Conservation (phyloP, 1,140 invertebrate genomes). For the Panonychus citri region DNA sequence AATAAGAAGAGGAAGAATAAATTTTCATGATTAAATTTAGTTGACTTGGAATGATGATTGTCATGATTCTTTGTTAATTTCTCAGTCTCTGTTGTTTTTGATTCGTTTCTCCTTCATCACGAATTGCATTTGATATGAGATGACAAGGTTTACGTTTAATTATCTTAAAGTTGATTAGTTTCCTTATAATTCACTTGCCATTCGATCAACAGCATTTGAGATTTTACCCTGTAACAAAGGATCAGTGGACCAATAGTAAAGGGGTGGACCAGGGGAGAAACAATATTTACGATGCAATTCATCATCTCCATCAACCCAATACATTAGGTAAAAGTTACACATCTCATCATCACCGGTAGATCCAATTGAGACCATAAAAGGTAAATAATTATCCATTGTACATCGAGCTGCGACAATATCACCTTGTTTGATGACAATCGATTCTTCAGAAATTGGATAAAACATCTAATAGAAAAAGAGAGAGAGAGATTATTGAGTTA, state of each 20-base stretch:
- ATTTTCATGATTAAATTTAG: no score
- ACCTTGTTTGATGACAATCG: conserved; percentile 30
- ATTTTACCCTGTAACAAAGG: conserved; percentile 28
- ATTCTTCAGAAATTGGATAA: conserved; percentile 47
- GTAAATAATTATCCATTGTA: conserved; percentile 53
- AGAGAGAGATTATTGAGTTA: background rate
- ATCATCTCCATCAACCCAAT: conserved; percentile 63
- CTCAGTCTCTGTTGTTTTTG: no score
- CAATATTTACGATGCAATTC: conserved; percentile 61
- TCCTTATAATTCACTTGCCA: conserved; percentile 27
- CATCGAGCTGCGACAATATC: conserved; percentile 70
- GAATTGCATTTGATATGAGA: no score
- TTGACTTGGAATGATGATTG: no score
- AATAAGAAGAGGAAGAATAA: no score
- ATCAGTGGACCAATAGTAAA: conserved; percentile 46
- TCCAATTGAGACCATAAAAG: conserved; percentile 43
- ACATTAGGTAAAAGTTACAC: conserved; percentile 99
- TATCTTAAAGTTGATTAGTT: no score
- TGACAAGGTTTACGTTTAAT: no score
- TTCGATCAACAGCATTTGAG: conserved; percentile 32
- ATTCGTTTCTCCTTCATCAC: no score
- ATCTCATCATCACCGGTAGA: conserved; percentile 82
- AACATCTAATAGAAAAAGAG: conserved; percentile 43
- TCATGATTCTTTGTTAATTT: no score
- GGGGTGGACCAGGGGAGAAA: conserved; percentile 53